Conservation (phyloP, 1,140 invertebrate genomes). For the Orchestia grillus region DNA sequence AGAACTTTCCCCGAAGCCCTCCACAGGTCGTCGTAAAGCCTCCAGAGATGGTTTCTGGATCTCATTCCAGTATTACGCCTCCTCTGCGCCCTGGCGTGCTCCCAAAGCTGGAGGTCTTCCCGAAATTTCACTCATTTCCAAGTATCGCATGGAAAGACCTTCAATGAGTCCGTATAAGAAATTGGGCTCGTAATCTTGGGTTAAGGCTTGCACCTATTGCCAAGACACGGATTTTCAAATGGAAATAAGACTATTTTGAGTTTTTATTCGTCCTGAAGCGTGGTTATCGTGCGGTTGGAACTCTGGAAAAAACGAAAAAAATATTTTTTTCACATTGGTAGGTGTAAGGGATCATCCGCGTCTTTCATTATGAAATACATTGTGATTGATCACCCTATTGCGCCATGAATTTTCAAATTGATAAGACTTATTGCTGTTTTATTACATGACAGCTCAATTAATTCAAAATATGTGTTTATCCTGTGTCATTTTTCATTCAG, state of each 20-base stretch:
- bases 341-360: too few species aligned
- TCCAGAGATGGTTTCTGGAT: conserved; percentile 37
- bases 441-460: too few species aligned
- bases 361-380: too few species aligned
- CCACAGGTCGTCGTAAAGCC: conserved; percentile 4
- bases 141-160: background rate
- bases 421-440: too few species aligned
- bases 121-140: conserved; percentile 1
- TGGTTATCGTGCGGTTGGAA: background rate
- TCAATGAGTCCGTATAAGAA: background rate
- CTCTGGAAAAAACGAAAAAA: background rate
- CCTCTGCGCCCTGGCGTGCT: background rate
- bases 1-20: background rate
- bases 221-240: background rate
- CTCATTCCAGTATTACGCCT: background rate
- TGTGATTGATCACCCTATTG: too few species aligned
- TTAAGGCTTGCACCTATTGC: background rate
- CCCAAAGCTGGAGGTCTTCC: too few species aligned
- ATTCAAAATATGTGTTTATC: too few species aligned
- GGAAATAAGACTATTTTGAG: background rate
- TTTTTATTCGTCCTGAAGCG: background rate
- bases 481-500: too few species aligned
- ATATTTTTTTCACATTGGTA: too few species aligned
- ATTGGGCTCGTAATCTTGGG: background rate
- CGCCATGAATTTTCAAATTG: too few species aligned